Conservation (phyloP, 2,113 vertebrate genomes). For the Geococcyx californianus region DNA sequence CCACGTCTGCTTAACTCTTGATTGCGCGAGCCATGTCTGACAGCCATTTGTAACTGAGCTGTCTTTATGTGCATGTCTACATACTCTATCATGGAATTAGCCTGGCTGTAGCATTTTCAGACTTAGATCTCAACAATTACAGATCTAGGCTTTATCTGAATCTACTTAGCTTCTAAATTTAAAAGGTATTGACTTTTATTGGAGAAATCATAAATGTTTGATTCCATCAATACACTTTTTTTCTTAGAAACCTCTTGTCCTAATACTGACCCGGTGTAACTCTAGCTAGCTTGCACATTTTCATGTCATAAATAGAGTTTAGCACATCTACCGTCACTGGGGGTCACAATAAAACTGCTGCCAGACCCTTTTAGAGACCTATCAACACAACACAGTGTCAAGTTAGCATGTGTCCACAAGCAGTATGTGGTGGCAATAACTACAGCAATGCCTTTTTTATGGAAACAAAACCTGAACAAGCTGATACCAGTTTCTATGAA, state of each 20-base stretch:
- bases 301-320: neutral
- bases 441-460: neutral
- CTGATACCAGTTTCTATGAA: neutral
- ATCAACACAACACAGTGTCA: neutral
- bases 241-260: neutral
- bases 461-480: neutral
- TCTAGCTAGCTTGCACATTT: neutral
- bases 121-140: neutral
- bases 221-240: neutral
- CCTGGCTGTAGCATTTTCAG: neutral
- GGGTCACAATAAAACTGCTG: neutral
- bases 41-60: neutral
- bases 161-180: neutral
- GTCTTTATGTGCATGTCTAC: neutral
- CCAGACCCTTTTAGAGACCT: neutral
- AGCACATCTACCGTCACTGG: neutral
- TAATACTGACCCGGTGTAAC: neutral
- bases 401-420: neutral
- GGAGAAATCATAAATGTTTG: neutral
- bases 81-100: neutral
- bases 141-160: neutral
- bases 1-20: neutral
- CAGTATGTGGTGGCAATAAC: neutral
- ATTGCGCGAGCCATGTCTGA: neutral
- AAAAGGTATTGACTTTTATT: neutral